These are phyloP conservation scores for Mycetomoellerius zeteki DNA, from an alignment of 1,140 invertebrate species.

Conservation along the genomic window DNA sequence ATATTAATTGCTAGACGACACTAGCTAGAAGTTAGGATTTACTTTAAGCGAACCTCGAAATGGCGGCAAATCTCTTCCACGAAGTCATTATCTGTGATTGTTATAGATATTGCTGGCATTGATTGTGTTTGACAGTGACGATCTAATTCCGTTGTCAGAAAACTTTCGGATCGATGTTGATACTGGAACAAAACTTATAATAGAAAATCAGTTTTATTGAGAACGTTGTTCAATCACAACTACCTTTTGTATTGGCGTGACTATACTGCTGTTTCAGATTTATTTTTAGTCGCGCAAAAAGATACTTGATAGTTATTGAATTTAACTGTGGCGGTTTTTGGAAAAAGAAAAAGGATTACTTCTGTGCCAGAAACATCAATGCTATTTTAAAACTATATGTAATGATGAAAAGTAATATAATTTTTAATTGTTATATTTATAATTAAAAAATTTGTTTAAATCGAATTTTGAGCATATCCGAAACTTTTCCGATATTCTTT, in stretches of 20 bases:
- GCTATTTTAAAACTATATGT: not conserved
- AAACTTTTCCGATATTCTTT: conserved; percentile 34
- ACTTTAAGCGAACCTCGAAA: conserved; percentile 79
- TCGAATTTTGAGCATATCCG: not conserved
- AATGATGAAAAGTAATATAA: conserved; percentile 14
- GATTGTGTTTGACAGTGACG: not conserved
- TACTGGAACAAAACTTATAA: not conserved
- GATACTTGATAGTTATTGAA: not conserved
- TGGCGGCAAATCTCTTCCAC: conserved; percentile 84
- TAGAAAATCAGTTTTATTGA: conserved; percentile 7
- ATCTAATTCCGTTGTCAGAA: conserved; percentile 15
- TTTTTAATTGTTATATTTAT: conserved; percentile 6
- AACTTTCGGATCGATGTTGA: conserved; percentile 26
- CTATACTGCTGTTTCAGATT: not conserved
- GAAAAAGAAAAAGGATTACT: not conserved
- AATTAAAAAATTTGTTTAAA: not conserved
- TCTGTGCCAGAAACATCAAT: not conserved
- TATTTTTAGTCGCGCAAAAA: conserved; percentile 3
- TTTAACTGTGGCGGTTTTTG: not conserved
- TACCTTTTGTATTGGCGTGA: not conserved
- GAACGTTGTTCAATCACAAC: not conserved
- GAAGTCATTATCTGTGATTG: conserved; percentile 75
- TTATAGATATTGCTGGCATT: conserved; percentile 24
- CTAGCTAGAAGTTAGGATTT: conserved; percentile 77
- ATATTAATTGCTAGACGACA: conserved; percentile 76